These are phyloP conservation scores for Dexiosoma caninum DNA, from an alignment of 2,888 invertebrate species.

Conservation along the genomic window DNA sequence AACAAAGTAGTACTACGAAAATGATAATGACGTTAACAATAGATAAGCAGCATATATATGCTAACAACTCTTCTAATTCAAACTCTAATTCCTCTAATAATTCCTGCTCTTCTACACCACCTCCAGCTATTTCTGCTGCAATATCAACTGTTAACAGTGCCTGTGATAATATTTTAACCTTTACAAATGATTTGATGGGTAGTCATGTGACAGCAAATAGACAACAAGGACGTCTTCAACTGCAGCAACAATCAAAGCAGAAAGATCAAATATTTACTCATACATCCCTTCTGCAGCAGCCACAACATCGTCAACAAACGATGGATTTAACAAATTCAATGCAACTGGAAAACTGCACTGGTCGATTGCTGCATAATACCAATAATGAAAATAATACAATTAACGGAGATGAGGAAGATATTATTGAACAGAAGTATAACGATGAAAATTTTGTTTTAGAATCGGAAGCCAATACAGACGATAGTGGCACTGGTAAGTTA, in stretches of 20 bases:
- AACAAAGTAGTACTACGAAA: slow-evolving; percentile 13
- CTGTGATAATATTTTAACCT: slow-evolving; percentile 72
- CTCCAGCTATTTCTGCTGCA: slow-evolving; percentile 52
- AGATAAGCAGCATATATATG: slow-evolving; percentile 33
- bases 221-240: slow-evolving; percentile 36
- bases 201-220: slow-evolving; percentile 45
- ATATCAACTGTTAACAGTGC: slow-evolving; percentile 73
- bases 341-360: slow-evolving; percentile 47
- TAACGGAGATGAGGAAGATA: slow-evolving; percentile 78
- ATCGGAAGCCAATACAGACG: slow-evolving; percentile 79
- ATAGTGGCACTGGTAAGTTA: slow-evolving; percentile 68
- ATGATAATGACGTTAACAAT: slow-evolving; percentile 29
- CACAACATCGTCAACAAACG: slow-evolving; percentile 60
- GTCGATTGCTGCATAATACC: slow-evolving; percentile 48
- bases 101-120: slow-evolving; percentile 46
- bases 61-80: slow-evolving; percentile 19
- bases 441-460: slow-evolving; percentile 88
- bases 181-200: slow-evolving; percentile 29
- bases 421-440: slow-evolving; percentile 83
- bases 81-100: slow-evolving; percentile 39
- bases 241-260: slow-evolving; percentile 45
- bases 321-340: slow-evolving; percentile 69
- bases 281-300: slow-evolving; percentile 20
- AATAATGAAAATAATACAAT: slow-evolving; percentile 45
- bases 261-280: slow-evolving; percentile 50